Percentiles rank a stretch among this genome's conserved stretches.
Conservation (phyloP, 2,113 vertebrate genomes). For the Thunnus maccoyii region DNA sequence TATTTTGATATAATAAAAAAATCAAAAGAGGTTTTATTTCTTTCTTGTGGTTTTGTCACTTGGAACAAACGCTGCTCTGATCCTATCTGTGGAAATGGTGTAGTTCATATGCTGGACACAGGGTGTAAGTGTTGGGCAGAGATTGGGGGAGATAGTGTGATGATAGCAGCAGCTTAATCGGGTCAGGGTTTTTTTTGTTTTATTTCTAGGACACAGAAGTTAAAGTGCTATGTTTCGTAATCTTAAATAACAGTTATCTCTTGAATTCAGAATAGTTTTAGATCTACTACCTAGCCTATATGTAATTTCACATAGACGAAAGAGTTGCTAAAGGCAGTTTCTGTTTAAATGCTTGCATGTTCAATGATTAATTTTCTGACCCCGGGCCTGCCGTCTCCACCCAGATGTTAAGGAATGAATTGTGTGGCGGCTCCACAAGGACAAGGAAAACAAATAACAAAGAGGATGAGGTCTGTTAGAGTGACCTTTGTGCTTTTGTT, state of each 20-base stretch:
- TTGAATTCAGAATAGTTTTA: neutral
- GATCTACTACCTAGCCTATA: too few species aligned
- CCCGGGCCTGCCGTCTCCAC: constrained; percentile 10
- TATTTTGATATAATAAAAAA: constrained; percentile 91
- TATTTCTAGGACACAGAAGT: constrained; percentile 25
- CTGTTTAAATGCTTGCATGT: neutral
- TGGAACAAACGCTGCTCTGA: neutral
- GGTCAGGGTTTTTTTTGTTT: constrained; percentile 27
- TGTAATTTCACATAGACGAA: neutral
- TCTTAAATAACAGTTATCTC: neutral
- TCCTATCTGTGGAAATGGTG: constrained; percentile 32
- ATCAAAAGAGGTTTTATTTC: constrained; percentile 67
- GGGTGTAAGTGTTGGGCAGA: constrained; percentile 77
- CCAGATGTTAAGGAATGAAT: constrained; percentile 37
- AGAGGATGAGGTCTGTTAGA: constrained; percentile 54
- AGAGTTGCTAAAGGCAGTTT: neutral
- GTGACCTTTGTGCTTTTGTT: constrained; percentile 75
- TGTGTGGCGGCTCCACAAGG: neutral
- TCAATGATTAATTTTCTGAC: constrained; percentile 41
- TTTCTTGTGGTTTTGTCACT: constrained; percentile 46
- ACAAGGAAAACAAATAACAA: constrained; percentile 57
- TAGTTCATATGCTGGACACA: constrained; percentile 74
- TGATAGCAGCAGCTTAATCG: constrained; percentile 33
- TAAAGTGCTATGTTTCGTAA: neutral
- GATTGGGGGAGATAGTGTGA: neutral